Conservation (phyloP, 2,113 vertebrate genomes). For the Gallinago undulata region DNA sequence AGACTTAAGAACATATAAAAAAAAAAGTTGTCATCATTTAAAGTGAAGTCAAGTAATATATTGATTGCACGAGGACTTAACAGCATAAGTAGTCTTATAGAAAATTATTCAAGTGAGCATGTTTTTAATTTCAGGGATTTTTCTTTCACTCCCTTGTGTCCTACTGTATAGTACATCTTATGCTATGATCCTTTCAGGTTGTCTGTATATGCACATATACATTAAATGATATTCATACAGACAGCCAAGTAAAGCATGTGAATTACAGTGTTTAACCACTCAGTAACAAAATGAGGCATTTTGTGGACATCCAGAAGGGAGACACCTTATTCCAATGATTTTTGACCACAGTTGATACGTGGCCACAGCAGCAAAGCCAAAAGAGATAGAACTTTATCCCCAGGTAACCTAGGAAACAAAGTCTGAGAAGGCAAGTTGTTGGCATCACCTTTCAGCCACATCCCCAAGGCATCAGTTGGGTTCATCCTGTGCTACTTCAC, state of each 20-base stretch:
- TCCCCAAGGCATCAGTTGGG: accelerated
- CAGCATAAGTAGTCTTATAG: not conserved
- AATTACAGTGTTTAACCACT: not conserved
- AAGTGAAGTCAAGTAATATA: slow-evolving; percentile 6
- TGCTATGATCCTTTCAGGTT: not conserved
- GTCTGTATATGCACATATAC: not conserved
- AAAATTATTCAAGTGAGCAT: not conserved
- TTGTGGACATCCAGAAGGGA: not conserved
- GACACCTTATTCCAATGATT: not conserved
- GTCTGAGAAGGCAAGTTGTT: not conserved
- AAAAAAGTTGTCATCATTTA: not conserved
- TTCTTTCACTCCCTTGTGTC: not conserved
- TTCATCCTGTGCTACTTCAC: not conserved
- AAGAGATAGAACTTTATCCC: not conserved
- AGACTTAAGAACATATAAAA: not conserved
- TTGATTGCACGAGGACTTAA: slow-evolving; percentile 18
- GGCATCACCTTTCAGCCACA: not conserved
- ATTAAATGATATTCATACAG: not conserved
- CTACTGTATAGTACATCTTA: not conserved
- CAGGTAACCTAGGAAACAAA: not conserved
- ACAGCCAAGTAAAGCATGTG: not conserved
- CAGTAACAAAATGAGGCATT: not conserved
- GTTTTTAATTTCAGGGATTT: not conserved
- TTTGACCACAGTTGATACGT: not conserved
- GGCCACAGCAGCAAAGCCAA: not conserved